Percentiles rank a stretch among this genome's conserved stretches.
Conservation (phyloP, 2,888 invertebrate genomes). For the Frankliniella fusca region DNA sequence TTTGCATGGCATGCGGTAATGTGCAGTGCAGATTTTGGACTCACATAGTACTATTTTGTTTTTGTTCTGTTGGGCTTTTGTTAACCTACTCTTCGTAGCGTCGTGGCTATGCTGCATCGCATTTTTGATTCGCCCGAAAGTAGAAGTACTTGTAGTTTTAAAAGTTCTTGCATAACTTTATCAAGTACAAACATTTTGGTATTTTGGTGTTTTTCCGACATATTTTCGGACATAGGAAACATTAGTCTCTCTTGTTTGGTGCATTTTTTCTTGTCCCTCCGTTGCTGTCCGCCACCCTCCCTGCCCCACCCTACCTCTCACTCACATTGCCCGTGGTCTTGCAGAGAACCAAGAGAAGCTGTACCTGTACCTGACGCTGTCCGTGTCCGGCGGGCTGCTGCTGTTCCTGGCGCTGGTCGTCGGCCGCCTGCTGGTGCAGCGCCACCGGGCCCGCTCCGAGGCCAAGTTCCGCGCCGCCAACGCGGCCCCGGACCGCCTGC, state of each 20-base stretch:
- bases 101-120: too few relatives aligned
- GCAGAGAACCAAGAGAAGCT: constrained; percentile 72
- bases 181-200: background rate
- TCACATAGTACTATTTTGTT: too few relatives aligned
- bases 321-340: background rate
- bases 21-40: too few relatives aligned
- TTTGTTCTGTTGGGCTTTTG: too few relatives aligned
- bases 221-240: background rate
- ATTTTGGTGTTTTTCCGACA: background rate
- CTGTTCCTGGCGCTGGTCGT: constrained; percentile 68
- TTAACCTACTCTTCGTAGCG: too few relatives aligned
- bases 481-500: constrained; percentile 36
- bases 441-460: constrained; percentile 59
- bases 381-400: constrained; percentile 65
- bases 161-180: background rate
- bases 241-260: background rate
- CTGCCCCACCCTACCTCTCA: background rate
- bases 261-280: background rate
- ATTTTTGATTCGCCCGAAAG: too few relatives aligned
- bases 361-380: constrained; percentile 77
- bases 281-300: background rate
- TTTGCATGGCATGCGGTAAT: too few relatives aligned
- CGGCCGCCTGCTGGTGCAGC: constrained; percentile 64
- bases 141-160: background rate
- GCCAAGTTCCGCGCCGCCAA: constrained; percentile 43